Evolutionary conservation across 2,113 vertebrate species (phyloP), one percentile per base, ranked within the genome.

Genomic region (Nanorana parkeri): DNA sequence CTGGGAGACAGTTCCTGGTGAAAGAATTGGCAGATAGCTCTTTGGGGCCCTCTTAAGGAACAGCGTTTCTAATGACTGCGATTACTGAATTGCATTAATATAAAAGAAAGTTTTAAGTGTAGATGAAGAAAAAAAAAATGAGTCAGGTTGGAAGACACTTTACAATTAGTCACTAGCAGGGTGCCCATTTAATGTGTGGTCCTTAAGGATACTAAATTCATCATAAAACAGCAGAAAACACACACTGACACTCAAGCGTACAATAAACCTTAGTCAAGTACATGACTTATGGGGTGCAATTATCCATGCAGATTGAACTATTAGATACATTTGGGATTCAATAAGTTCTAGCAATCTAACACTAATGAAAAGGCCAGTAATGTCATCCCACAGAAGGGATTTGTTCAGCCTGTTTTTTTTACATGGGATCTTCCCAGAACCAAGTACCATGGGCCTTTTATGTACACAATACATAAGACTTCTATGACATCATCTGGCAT

Each of bases 31-130:
- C 28, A 60, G 41, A 60, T 20, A 67, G 71, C 61, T 82, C 80
- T 75, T 71, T 47, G 63, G 58, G 28, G 71, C 52, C 80, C 64
- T 76, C 80, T 82, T 68, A 47, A 58, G 80, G 71, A 28, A 67
- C 56, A 41, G 15, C 16, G 17, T 55, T 55, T 8, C 47, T 36
- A 81, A 74, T 75, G 10, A 58, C 71, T 75, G n/a, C 56, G 68
- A 81, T 74, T 66, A 67, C 47, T 17, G 28, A 81, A 81, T 81
- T 74, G 58, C n/a, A 63, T n/a, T 64, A 19, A 63, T 23, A 17
- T 15, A 65, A 51, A n/a, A 64, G 58, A 65, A 73, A 32, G 58
- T 51, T 21, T 64, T 73, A 13, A 55, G n/a, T 64, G 51, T n/a
- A 28, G 36, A 75, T 13, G 28, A 28, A 66, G n/a, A 26, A 47